Evolutionary conservation across 2,797 vertebrate genomes (phyloP), one percentile per base, ranked within the genome.

Genomic region (Lophotriccus pileatus): DNA sequence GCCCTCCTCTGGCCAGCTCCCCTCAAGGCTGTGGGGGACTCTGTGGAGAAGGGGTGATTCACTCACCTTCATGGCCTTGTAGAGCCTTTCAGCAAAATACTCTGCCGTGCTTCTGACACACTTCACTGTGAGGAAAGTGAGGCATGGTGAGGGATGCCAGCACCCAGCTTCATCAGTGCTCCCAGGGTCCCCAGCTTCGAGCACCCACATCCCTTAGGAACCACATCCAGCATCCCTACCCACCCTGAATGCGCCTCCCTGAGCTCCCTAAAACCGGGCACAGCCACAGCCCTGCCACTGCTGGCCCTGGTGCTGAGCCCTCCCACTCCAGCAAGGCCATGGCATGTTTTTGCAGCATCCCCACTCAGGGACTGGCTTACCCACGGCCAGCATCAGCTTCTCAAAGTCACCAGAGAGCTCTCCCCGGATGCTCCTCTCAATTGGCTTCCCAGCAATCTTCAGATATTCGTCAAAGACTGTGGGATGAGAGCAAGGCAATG

Each of bases 61-160:
- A 94, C 97, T 95, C 96, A 99, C 99, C 98, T 99, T 99, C 99
- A 99, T 99, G 79, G 99, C 98, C 96, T 99, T 99, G 98, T 99
- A 99, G 30, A 99, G 98, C 37, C 98, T 98, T 87, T 97, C 99
- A 75, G 99, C 99, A 87, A 99, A 99, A 97, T 99, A 99, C 97
- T 99, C 99, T 12, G 98, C 96, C 2, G 97, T 98, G 84, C 98
- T 99, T 75, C 99, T 98, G 80, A 99, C 94, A 19, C 98, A 98
- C 87, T 99, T 99, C 80, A 99, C 99, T 99, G 97, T 2, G 5
- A 53, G 72, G 69, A 90, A 82, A 90, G 55, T 34, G 60, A 52
- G 43, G 47, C 7, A 20, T 2, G n/a, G 3, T 47, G 60, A 85
- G 87, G 84, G 37, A 94, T 14, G 23, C 46, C 1, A 9, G 27